A percentile compares a stretch with the other conserved stretches of the same genome.
Conservation (phyloP, 2,797 vertebrate species). For the Channallabes apus region DNA sequence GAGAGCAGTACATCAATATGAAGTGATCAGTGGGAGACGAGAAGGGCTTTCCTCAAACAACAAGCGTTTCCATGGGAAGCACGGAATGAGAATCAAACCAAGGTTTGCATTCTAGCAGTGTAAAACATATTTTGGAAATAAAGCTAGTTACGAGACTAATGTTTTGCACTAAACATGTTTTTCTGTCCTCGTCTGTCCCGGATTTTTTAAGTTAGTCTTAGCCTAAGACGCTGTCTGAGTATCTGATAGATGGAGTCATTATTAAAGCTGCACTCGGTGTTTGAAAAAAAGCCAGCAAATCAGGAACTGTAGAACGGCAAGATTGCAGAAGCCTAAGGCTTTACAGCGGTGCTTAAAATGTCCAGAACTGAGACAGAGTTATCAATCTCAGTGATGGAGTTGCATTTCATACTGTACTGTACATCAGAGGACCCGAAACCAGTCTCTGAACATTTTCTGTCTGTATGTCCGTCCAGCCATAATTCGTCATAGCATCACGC, state of each 20-base stretch:
- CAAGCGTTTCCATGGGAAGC: neutral
- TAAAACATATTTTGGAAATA: neutral
- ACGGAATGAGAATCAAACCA: neutral
- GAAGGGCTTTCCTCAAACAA: neutral
- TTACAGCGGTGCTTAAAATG: constrained; percentile 25
- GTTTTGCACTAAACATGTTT: neutral
- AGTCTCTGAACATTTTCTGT: no score
- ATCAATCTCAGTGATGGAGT: constrained; percentile 32
- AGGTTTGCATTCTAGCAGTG: neutral
- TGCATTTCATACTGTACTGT: no score
- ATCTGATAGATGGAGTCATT: constrained; percentile 1
- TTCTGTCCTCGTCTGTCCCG: neutral
- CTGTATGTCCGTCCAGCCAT: no score
- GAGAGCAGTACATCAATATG: neutral
- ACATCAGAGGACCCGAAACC: no score
- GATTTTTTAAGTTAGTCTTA: neutral
- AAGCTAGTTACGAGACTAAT: neutral
- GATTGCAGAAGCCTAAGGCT: constrained; percentile 28
- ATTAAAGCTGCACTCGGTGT: constrained; percentile 1
- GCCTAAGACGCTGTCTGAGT: neutral
- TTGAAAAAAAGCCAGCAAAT: constrained; percentile 1
- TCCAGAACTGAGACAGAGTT: constrained; percentile 24
- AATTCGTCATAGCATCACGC: no score
- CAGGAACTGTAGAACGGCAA: neutral
- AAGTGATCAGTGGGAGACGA: neutral